phyloP scores from a whole-genome alignment of 2,797 vertebrate genomes.

The Myoxocephalus aenaeus region DNA sequence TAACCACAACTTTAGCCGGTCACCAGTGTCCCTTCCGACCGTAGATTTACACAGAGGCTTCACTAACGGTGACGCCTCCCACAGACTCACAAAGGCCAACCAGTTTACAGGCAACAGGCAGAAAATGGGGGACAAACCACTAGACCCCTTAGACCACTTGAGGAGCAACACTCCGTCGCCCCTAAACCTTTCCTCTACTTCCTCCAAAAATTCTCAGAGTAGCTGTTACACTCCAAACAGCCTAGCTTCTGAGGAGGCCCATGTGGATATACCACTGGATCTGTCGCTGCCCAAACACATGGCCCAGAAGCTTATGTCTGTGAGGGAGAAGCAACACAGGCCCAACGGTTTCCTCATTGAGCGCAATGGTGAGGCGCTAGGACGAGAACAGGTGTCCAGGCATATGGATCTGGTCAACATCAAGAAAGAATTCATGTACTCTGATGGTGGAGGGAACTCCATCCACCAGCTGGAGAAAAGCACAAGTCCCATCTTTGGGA shows the following conservation, averaged over 20 bases:
- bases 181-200: constrained; percentile 96
- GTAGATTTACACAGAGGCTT: constrained; percentile 80
- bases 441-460: constrained; percentile 76
- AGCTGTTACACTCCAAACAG: constrained; percentile 98
- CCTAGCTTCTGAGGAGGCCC: constrained; percentile 93
- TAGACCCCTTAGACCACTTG: constrained; percentile 89
- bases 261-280: constrained; percentile 93
- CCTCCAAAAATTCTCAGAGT: constrained; percentile 96
- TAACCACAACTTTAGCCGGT: constrained; percentile 86
- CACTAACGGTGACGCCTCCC: constrained; percentile 89
- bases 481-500: constrained; percentile 93
- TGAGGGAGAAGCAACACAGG: constrained; percentile 88
- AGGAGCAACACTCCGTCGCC: constrained; percentile 95
- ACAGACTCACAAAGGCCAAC: constrained; percentile 91
- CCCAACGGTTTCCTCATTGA: constrained; percentile 88
- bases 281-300: constrained; percentile 97
- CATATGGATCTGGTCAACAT: constrained; percentile 93
- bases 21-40: constrained; percentile 84
- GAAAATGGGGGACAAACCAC: constrained; percentile 84
- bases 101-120: constrained; percentile 90
- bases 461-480: constrained; percentile 89
- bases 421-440: constrained; percentile 93
- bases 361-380: constrained; percentile 84
- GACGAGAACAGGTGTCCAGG: constrained; percentile 87
- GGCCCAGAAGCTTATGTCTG: constrained; percentile 87